Evolutionary conservation across 2,797 vertebrate genomes (phyloP), one percentile per base, ranked within the genome.

Genomic region (Gallinago solitaria): DNA sequence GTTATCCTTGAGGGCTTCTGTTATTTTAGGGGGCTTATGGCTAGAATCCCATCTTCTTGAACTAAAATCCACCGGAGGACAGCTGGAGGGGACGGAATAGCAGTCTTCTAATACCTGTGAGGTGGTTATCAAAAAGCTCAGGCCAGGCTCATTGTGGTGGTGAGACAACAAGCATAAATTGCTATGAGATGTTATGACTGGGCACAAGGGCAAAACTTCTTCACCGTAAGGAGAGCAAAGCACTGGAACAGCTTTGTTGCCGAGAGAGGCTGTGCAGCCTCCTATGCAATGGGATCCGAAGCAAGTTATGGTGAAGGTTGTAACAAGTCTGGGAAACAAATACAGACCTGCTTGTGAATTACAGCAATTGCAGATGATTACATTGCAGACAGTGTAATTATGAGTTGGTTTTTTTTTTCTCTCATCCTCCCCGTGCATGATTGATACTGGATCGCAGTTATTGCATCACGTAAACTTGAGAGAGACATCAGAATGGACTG

Each of bases 1-100:
- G 82, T 67, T 94, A 39, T 90, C 33, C 75, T 73, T 41, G 25
- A 64, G 53, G 17, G 18, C 47, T 93, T 91, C 24, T 93, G 47
- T 88, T 88, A 21, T 64, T 56, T 67, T 87, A 57, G 6, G 6
- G 65, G 8, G 4, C 28, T 50, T 75, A 5, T 6, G 33, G 19
- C 23, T 90, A 73, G 45, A 75, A 71, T 28, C 87, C 33, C 18
- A 41, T 80, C 27, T 77, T 19, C 30, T 81, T 77, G 41, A 92
- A 61, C 12, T 80, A 50, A 87, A 88, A 71, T 5, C 5, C 25
- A 6, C 12, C 57, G 67, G 48, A 80, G 83, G 19, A 77, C 8
- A 23, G 53, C 14, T 48, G 33, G 11, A 17, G n/a, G 37, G n/a
- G 33, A 35, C 10, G 17, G 69, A 92, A 76, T n/a, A 54, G 37